A percentile compares a stretch with the other conserved stretches of the same genome.
phyloP scores from a whole-genome alignment of 2,888 invertebrate species.

The Plebejus melissa region DNA sequence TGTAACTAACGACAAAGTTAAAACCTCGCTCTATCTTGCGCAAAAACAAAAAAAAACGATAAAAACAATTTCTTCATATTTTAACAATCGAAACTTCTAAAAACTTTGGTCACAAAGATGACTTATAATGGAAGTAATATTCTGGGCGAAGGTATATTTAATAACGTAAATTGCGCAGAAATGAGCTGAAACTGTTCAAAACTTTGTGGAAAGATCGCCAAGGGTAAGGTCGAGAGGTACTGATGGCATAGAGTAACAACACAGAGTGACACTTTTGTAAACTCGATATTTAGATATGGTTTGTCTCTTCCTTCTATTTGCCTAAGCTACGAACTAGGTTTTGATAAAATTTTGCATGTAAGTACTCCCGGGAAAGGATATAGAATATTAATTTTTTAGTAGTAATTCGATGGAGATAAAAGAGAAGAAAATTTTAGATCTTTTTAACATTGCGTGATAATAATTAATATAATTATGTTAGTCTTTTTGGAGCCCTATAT shows the following conservation, averaged over 20 bases:
- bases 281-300: no score
- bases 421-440: no score
- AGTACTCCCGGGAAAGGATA: no score
- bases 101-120: constrained; percentile 4
- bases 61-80: neutral
- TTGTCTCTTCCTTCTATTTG: no score
- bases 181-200: constrained; percentile 19
- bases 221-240: constrained; percentile 10
- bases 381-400: no score
- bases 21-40: neutral
- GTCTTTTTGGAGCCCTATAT: no score
- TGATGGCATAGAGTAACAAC: neutral
- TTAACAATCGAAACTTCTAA: neutral
- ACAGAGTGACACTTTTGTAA: neutral
- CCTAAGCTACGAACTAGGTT: no score
- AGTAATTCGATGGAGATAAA: no score
- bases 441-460: no score
- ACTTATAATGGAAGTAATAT: constrained; percentile 1
- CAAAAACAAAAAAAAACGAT: neutral
- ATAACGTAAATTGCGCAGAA: constrained; percentile 20
- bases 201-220: constrained; percentile 9
- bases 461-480: no score
- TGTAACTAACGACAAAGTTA: neutral
- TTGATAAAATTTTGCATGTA: no score
- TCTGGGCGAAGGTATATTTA: constrained; percentile 5